phyloP scores from a whole-genome alignment of 2,113 vertebrate genomes.

The Zosterops lateralis region DNA sequence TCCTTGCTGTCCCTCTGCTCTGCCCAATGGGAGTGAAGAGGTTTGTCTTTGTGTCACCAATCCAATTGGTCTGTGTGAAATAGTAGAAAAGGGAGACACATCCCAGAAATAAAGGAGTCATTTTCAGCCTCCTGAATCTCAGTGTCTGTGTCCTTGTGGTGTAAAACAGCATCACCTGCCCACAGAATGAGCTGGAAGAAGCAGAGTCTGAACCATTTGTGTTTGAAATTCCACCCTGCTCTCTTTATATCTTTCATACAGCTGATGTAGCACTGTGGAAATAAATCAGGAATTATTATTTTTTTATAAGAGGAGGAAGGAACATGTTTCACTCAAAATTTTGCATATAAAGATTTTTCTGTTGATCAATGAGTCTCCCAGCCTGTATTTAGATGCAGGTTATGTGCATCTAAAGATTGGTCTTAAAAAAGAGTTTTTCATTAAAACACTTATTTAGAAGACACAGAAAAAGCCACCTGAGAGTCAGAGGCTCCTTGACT shows the following conservation, averaged over 20 bases:
- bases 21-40: too few relatives aligned
- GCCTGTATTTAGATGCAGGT: too few relatives aligned
- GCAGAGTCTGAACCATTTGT: not conserved
- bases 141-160: too few relatives aligned
- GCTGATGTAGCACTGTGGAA: not conserved
- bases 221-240: accelerated
- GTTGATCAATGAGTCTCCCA: not conserved
- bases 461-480: not conserved
- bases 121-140: too few relatives aligned
- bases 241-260: not conserved
- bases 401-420: too few relatives aligned
- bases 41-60: too few relatives aligned
- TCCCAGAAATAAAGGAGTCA: too few relatives aligned
- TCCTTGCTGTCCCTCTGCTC: too few relatives aligned
- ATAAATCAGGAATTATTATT: not conserved
- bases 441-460: not conserved
- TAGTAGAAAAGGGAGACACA: too few relatives aligned
- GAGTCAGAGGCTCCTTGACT: not conserved
- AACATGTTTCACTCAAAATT: not conserved
- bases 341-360: not conserved
- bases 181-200: not conserved
- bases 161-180: not conserved
- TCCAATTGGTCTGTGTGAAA: too few relatives aligned
- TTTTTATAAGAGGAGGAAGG: not conserved
- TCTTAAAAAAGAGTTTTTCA: not conserved